Evolutionary conservation across 2,797 vertebrate genomes (phyloP).

Genomic region (Sitta carolinensis): DNA sequence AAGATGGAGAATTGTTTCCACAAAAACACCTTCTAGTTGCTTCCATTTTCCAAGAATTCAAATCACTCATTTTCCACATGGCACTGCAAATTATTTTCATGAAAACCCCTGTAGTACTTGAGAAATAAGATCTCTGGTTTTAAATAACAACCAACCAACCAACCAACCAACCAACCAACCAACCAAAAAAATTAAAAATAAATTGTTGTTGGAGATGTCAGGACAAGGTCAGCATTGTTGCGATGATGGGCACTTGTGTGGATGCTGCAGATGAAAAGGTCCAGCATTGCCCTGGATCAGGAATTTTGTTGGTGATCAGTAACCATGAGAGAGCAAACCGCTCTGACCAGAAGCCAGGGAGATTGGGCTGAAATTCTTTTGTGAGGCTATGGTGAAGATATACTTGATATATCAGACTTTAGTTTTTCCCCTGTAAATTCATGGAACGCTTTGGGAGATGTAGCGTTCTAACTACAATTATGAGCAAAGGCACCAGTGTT

Average conservation of each 20-base stretch:
- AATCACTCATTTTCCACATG: neutral
- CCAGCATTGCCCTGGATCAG: neutral
- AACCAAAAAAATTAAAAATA: neutral
- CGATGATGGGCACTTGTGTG: neutral
- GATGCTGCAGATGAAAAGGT: neutral
- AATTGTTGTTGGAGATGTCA: neutral
- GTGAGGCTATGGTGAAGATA: too few species aligned
- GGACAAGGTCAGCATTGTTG: neutral
- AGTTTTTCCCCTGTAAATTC: too few species aligned
- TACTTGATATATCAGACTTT: too few species aligned
- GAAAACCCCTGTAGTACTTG: neutral
- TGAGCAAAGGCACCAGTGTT: too few species aligned
- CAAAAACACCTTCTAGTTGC: neutral
- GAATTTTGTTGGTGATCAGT: neutral
- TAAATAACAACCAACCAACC: too few species aligned
- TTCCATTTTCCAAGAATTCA: neutral
- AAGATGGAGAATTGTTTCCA: neutral
- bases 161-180: too few species aligned
- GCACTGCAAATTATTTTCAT: neutral
- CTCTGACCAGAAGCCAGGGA: neutral
- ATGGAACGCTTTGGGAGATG: too few species aligned
- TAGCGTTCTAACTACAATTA: too few species aligned
- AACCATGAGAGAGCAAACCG: neutral
- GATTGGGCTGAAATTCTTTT: too few species aligned
- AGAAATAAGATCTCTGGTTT: fast-evolving